phyloP scores from a whole-genome alignment of 2,888 invertebrate genomes.

The Chymomyza amoena region DNA sequence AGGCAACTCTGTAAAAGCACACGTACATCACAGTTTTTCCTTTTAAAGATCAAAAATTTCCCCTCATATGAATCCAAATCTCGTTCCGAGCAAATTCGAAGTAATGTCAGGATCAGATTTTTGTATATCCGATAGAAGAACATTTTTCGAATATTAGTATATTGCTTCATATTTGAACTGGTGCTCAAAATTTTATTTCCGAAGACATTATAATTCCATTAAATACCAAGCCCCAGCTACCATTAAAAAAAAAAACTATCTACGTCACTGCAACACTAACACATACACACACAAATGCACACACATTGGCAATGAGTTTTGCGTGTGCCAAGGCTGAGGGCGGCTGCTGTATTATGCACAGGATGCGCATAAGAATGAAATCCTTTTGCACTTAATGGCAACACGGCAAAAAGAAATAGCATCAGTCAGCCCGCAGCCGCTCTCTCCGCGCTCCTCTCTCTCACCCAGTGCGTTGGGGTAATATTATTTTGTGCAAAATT shows the following conservation, averaged over 20 bases:
- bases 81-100: no score
- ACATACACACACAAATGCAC: constrained; percentile 2
- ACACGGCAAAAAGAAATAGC: constrained; percentile 50
- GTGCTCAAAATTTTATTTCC: no score
- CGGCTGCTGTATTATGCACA: constrained; percentile 68
- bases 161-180: no score
- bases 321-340: constrained; percentile 52
- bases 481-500: constrained; percentile 66
- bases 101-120: no score
- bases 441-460: neutral
- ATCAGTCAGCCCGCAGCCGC: constrained; percentile 1
- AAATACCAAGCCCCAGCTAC: neutral
- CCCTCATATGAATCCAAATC: no score
- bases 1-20: no score
- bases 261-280: constrained; percentile 7
- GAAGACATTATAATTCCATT: no score
- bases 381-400: constrained; percentile 75
- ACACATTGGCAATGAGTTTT: constrained; percentile 60
- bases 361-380: constrained; percentile 74
- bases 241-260: neutral
- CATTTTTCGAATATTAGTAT: no score
- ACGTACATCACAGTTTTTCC: no score
- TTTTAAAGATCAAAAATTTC: no score
- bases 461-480: constrained; percentile 18
- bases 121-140: no score